Base-by-base conservation (phyloP, 2,113 vertebrate species). In the Notiomystis cincta region DNA sequence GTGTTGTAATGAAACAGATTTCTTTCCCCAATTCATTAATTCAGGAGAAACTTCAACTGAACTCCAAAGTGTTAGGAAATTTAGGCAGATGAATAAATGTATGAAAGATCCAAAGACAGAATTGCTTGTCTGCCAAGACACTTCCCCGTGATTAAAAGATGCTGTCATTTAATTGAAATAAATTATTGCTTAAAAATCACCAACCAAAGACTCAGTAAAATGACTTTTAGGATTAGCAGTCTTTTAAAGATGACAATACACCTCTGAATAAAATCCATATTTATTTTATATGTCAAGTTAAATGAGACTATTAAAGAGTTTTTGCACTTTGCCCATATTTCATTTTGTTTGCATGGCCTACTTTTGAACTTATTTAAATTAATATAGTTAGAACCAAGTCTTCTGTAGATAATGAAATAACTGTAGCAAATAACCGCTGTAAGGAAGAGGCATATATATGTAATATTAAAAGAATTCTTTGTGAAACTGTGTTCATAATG, bases 141-240 rank as follows among this genome's bases (percentile, higher is more conserved):
- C 65, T 95, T 97, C 53, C 53, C 40, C 8, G 11, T 96, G 95
- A 97, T 95, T 95, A 95, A 95, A 96, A 96, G 89, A 95, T 95
- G 89, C 80, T 96, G 93, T 91, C 93, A 89, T 89, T 96, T 95
- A 95, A 96, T 92, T 95, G 93, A 96, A 95, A 94, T 96, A 94
- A 96, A 94, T 92, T 95, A 91, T 87, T 95, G 77, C 80, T 87
- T 87, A 75, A 91, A 92, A 95, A 92, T 93, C 79, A 80, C 75
- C 61, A 92, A 45, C 27, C 13, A 78, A 91, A 91, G 64, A 67
- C 65, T 71, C 69, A 69, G 45, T 87, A 76, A 89, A 96, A 92
- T 93, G 33, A 92, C 77, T 95, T 95, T 51, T 87, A 91, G 83
- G 73, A 91, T 96, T 95, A 95, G 40, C 20, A 75, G 3, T 84